Percentiles rank a stretch among this genome's conserved stretches.
phyloP scores from a whole-genome alignment of 2,797 vertebrate species.

The Nothura maculosa region DNA sequence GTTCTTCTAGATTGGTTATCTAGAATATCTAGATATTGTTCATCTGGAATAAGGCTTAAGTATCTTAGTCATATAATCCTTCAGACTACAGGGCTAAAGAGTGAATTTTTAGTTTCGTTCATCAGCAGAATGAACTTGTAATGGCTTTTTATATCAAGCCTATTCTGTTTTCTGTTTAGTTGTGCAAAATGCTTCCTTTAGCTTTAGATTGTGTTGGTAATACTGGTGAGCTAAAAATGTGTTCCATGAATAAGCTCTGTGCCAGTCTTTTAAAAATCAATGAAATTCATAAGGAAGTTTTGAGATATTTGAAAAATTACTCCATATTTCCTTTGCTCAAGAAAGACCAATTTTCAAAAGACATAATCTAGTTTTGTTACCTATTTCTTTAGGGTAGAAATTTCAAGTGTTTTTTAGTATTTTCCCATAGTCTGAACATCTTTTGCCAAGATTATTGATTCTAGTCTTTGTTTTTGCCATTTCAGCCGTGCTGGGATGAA shows the following conservation, averaged over 20 bases:
- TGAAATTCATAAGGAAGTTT: neutral
- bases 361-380: neutral
- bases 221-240: neutral
- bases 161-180: neutral
- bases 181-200: neutral
- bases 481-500: neutral
- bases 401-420: neutral
- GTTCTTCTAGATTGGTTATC: neutral
- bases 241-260: neutral
- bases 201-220: neutral
- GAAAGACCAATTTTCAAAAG: neutral
- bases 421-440: neutral
- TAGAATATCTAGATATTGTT: neutral
- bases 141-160: neutral
- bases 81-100: neutral
- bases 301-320: neutral
- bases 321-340: neutral
- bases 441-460: neutral
- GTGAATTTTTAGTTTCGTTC: neutral
- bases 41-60: fast-evolving
- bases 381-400: neutral
- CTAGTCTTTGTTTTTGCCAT: neutral
- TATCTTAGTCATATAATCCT: neutral
- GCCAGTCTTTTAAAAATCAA: neutral
- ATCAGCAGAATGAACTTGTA: neutral